Percentiles rank a stretch among this genome's conserved stretches.
Evolutionary conservation across 2,888 invertebrate genomes (phyloP).

Genomic region (Campaea margaritaria): DNA sequence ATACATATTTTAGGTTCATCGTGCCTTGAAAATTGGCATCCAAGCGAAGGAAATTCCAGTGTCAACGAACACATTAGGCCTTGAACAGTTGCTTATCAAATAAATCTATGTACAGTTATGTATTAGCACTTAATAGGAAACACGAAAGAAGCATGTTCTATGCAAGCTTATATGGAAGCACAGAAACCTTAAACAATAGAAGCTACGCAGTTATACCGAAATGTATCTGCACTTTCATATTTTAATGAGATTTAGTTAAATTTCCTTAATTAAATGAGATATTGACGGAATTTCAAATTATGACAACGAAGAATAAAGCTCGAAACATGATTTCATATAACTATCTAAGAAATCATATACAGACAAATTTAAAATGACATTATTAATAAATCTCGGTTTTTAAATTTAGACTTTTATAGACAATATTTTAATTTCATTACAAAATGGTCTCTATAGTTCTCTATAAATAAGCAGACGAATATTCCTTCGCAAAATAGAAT

Average conservation of each 20-base stretch:
- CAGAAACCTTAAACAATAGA: slow-evolving; percentile 44
- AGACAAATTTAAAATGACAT: slow-evolving; percentile 24
- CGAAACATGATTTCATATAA: slow-evolving; percentile 7
- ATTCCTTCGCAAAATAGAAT: slow-evolving; percentile 66
- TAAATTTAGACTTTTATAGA: slow-evolving; percentile 30
- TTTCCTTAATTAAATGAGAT: slow-evolving; percentile 1
- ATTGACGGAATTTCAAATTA: background rate
- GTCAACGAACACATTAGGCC: slow-evolving; percentile 56
- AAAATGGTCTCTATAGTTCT: slow-evolving; percentile 57
- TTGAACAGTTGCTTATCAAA: slow-evolving; percentile 49
- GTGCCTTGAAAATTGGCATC: slow-evolving; percentile 29
- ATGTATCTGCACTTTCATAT: slow-evolving; percentile 8
- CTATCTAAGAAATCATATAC: slow-evolving; percentile 20
- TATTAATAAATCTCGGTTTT: slow-evolving; percentile 15
- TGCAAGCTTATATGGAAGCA: slow-evolving; percentile 66
- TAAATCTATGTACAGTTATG: slow-evolving; percentile 49
- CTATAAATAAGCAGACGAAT: slow-evolving; percentile 68
- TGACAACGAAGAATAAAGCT: slow-evolving; percentile 4
- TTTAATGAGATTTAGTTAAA: slow-evolving; percentile 8
- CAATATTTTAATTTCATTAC: slow-evolving; percentile 49
- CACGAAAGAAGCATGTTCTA: slow-evolving; percentile 54
- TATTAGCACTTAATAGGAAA: slow-evolving; percentile 53
- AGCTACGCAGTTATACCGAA: slow-evolving; percentile 29
- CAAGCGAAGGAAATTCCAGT: slow-evolving; percentile 38
- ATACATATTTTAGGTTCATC: background rate